Evolutionary conservation across 1,140 invertebrate genomes (phyloP).

Genomic region (Danaus plexippus): DNA sequence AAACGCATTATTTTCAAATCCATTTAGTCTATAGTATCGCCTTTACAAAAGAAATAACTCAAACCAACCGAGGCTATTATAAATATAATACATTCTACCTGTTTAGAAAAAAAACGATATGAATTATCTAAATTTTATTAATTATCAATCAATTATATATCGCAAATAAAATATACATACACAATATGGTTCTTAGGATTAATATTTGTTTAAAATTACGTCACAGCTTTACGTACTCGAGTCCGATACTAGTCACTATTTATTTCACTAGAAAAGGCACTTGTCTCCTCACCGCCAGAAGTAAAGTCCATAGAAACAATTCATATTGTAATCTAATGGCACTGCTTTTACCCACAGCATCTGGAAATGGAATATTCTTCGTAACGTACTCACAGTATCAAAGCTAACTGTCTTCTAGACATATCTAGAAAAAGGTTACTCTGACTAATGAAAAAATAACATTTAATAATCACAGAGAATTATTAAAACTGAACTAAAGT

Average conservation of each 20-base stretch:
- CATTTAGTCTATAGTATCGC: too few species aligned
- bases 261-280: conserved; percentile 51
- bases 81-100: too few species aligned
- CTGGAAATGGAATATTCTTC: conserved; percentile 27
- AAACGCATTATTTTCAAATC: too few species aligned
- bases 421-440: background rate
- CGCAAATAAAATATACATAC: too few species aligned
- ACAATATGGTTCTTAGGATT: background rate
- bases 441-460: too few species aligned
- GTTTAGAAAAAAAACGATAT: too few species aligned
- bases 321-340: conserved; percentile 28
- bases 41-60: too few species aligned
- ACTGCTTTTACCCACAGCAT: conserved; percentile 39
- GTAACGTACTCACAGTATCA: background rate
- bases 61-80: too few species aligned
- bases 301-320: conserved; percentile 41
- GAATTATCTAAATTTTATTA: too few species aligned
- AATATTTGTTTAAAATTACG: conserved; percentile 17
- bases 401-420: background rate
- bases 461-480: too few species aligned
- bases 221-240: conserved; percentile 23
- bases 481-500: too few species aligned
- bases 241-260: conserved; percentile 21
- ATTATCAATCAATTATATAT: too few species aligned
- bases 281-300: conserved; percentile 38